Evolutionary conservation across 1,140 invertebrate genomes (phyloP).

Genomic region (Oscheius sp.): DNA sequence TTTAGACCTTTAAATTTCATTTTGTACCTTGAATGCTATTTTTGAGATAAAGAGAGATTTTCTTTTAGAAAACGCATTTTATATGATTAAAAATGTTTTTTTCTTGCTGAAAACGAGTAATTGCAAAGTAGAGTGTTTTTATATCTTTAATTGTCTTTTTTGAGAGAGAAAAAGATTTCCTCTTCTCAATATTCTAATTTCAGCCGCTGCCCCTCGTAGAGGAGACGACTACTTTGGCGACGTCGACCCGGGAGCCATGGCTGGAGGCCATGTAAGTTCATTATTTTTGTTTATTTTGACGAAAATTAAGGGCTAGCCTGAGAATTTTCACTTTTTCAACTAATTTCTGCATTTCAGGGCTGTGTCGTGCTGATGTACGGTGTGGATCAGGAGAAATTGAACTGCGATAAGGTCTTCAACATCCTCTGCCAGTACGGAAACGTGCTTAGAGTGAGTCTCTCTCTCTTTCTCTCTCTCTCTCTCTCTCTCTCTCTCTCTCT

Average conservation of each 20-base stretch:
- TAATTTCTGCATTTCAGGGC: neutral
- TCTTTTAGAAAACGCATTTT: too few relatives aligned
- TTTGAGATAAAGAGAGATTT: too few relatives aligned
- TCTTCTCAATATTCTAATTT: too few relatives aligned
- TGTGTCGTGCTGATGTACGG: conserved; percentile 97
- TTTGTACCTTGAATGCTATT: too few relatives aligned
- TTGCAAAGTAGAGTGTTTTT: too few relatives aligned
- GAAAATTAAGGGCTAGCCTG: neutral
- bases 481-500: too few relatives aligned
- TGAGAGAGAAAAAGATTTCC: too few relatives aligned
- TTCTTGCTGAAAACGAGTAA: too few relatives aligned
- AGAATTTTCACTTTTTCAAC: neutral
- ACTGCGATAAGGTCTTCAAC: conserved; percentile 95
- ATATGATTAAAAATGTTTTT: too few relatives aligned
- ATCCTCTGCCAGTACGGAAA: conserved; percentile 97
- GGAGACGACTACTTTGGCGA: neutral
- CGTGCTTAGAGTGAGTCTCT: conserved; percentile 81
- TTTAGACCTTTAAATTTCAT: too few relatives aligned
- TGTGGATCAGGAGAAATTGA: conserved; percentile 84
- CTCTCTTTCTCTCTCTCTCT: too few relatives aligned
- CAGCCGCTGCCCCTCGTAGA: neutral
- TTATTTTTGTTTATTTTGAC: neutral
- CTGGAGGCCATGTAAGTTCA: conserved; percentile 10
- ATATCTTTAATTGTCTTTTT: too few relatives aligned
- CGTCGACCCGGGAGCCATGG: neutral